These are phyloP conservation scores for Pyrochroa serraticornis DNA, from an alignment of 2,888 invertebrate genomes.

Conservation along the genomic window DNA sequence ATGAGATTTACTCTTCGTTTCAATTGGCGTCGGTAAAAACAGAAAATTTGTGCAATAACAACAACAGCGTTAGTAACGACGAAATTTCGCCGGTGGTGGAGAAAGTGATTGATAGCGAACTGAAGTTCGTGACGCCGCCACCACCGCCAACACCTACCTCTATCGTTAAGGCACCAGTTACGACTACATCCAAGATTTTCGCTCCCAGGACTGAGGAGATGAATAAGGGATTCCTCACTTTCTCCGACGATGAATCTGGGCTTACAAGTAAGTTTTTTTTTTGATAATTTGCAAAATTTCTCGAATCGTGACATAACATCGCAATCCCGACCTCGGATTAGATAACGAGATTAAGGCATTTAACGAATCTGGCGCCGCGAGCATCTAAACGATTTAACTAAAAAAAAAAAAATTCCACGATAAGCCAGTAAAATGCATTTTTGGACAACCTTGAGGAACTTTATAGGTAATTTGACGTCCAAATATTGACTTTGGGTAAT, in stretches of 20 bases:
- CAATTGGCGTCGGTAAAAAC: constrained; percentile 57
- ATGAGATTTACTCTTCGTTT: constrained; percentile 77
- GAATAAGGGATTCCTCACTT: constrained; percentile 91
- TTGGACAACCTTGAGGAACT: too few relatives aligned
- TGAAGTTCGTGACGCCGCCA: constrained; percentile 23
- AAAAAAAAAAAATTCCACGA: too few relatives aligned
- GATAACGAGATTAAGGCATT: too few relatives aligned
- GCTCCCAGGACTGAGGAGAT: constrained; percentile 88
- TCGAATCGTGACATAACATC: not conserved
- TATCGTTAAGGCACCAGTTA: constrained; percentile 60
- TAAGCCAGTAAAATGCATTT: too few relatives aligned
- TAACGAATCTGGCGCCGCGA: too few relatives aligned
- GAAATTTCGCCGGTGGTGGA: constrained; percentile 28
- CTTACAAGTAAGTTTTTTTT: constrained; percentile 79
- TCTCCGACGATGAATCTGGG: constrained; percentile 82
- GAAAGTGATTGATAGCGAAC: constrained; percentile 19
- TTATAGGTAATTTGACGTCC: too few relatives aligned
- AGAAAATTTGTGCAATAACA: constrained; percentile 45
- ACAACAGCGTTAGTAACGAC: constrained; percentile 17
- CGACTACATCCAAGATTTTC: constrained; percentile 77
- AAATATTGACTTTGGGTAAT: too few relatives aligned
- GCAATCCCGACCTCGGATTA: not conserved
- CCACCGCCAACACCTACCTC: constrained; percentile 9
- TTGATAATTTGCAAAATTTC: not conserved
- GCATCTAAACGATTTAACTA: too few relatives aligned